Base-by-base conservation (phyloP, 1,140 invertebrate species). In the Eciton burchellii region DNA sequence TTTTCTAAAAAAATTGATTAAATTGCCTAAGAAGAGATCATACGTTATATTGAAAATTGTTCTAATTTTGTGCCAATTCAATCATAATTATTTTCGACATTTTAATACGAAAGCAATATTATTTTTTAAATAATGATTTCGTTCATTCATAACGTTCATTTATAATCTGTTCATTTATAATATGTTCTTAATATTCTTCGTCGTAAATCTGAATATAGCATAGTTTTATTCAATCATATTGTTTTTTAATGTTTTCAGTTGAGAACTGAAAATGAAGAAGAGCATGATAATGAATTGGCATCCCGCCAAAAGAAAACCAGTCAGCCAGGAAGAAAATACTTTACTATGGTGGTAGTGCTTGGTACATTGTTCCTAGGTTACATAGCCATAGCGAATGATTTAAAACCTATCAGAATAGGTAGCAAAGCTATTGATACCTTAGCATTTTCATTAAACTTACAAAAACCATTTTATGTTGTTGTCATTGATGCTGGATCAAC, bases 401-500 rank as follows among this genome's bases (percentile, higher is more conserved):
- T 92, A 5, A 90, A 92, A 59, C 91, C 92, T n/a, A 71, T 92
- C 16, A 89, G 83, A 19, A 57, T 93, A 19, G 91, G 93, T 4
- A 89, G 88, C 16, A 90, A 91, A 66, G 92, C 91, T 0, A 91
- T 94, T 0, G 93, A 94, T 43, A 91, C 90, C 41, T 35, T 94
- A 35, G 93, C 91, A 0, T 89, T 92, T 16, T 92, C 92, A 0
- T 88, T 94, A 2, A 94, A 92, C 85, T 65, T 93, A 2, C 93
- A 93, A 82, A 94, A 96, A 81, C 95, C 96, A 35, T 96, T 97
- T 73, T 97, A 98, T 94, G 98, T 97, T 0, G 97, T 99, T n/a
- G 96, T 99, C 57, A 98, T 99, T 81, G 99, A 99, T 94, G 98
- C 98, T 0, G 99, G 99, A 14, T 99, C 98, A 26, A 99, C 99